Percentiles rank a stretch among this genome's conserved stretches.
phyloP scores from a whole-genome alignment of 2,113 vertebrate genomes.

The Cyrtonyx montezumae region DNA sequence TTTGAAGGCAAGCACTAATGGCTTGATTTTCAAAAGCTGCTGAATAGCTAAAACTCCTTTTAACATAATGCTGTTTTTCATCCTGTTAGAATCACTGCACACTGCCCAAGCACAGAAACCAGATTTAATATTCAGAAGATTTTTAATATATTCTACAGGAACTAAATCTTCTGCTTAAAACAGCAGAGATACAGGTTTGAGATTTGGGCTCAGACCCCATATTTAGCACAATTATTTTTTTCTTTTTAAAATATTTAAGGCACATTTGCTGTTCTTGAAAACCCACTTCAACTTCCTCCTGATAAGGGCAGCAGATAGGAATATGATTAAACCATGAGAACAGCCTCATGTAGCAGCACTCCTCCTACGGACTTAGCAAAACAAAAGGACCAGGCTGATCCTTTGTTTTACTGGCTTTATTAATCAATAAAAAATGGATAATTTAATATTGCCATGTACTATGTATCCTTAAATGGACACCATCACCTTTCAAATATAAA shows the following conservation, averaged over 20 bases:
- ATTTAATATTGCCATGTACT: neutral
- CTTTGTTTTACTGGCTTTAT: neutral
- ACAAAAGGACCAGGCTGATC: neutral
- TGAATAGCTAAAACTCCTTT: neutral
- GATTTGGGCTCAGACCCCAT: neutral
- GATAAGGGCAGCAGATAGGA: neutral
- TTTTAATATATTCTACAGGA: neutral
- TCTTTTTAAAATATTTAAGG: neutral
- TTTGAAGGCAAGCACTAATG: neutral
- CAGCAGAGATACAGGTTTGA: neutral
- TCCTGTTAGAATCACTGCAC: neutral
- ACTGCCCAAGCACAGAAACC: neutral
- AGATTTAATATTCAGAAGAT: neutral
- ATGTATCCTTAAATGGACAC: neutral
- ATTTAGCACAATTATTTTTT: neutral
- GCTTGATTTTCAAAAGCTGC: neutral
- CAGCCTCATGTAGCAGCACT: neutral
- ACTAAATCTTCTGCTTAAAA: neutral
- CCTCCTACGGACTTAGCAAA: neutral
- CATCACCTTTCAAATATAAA: constrained; percentile 24
- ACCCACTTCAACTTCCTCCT: neutral
- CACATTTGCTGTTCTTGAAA: neutral
- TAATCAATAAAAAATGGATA: constrained; percentile 7
- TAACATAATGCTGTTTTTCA: neutral
- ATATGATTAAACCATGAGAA: neutral